Evolutionary conservation across 2,797 vertebrate genomes (phyloP).

Genomic region (Megalops cyprinoides): DNA sequence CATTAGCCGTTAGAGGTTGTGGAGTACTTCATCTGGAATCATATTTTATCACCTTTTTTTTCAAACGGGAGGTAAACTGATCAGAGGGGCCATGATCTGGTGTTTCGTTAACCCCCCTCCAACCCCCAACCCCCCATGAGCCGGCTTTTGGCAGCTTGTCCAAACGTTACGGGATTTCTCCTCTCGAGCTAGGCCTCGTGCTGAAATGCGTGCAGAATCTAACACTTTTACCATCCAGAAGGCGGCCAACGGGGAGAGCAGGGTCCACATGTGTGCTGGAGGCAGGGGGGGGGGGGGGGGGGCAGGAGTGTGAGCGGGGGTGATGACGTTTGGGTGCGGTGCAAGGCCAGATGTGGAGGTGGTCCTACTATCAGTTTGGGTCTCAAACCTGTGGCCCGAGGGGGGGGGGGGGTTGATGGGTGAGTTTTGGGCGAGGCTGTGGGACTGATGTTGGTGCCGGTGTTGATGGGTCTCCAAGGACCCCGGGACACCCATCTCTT

Average conservation of each 20-base stretch:
- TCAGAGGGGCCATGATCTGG: slow-evolving; percentile 44
- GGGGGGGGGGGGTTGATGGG: not conserved
- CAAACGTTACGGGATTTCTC: not conserved
- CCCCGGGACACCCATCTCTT: not conserved
- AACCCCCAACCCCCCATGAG: slow-evolving; percentile 52
- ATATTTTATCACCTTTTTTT: slow-evolving; percentile 48
- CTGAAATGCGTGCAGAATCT: not conserved
- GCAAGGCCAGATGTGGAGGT: not conserved
- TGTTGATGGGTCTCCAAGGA: not conserved
- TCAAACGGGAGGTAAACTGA: slow-evolving; percentile 42
- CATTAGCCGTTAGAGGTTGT: slow-evolving; percentile 44
- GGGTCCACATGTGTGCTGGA: not conserved
- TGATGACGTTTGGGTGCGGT: not conserved
- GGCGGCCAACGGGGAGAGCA: not conserved
- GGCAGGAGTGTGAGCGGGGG: not conserved
- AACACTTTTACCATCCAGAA: not conserved
- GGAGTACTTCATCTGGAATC: slow-evolving; percentile 45
- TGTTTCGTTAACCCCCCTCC: too few species aligned
- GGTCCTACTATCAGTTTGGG: not conserved
- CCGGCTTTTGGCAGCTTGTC: slow-evolving; percentile 41
- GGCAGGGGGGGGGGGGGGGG: not conserved
- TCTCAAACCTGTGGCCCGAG: not conserved
- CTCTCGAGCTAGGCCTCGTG: not conserved
- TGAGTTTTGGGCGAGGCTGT: not conserved
- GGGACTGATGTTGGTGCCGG: not conserved